phyloP scores from a whole-genome alignment of 1,140 invertebrate genomes.

The Platorchestia sp. region DNA sequence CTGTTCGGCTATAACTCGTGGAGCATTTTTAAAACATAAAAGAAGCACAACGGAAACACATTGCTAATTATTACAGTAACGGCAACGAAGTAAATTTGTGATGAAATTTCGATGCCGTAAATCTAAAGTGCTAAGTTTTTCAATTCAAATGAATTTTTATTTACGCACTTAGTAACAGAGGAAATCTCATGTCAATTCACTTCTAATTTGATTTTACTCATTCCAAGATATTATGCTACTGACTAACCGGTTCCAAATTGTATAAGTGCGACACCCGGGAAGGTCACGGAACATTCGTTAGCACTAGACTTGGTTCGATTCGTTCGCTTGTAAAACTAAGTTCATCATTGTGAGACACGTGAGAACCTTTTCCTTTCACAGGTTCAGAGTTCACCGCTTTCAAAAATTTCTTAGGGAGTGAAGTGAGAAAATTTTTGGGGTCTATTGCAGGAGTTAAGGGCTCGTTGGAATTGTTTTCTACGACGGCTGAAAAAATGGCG shows the following conservation, averaged over 20 bases:
- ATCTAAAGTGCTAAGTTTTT: too few species aligned
- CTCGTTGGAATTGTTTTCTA: background rate
- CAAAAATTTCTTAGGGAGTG: background rate
- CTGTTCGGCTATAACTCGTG: too few species aligned
- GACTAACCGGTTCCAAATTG: too few species aligned
- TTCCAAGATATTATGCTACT: too few species aligned
- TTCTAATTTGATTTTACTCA: too few species aligned
- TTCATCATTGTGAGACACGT: background rate
- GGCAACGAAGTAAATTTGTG: too few species aligned
- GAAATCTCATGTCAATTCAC: too few species aligned
- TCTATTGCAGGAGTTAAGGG: background rate
- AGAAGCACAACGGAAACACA: too few species aligned
- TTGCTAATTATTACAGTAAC: too few species aligned
- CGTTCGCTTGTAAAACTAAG: background rate
- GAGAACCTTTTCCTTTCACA: background rate
- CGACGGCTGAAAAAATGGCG: background rate
- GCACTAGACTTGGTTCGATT: background rate
- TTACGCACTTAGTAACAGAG: background rate
- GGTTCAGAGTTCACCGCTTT: background rate
- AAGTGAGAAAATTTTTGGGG: background rate
- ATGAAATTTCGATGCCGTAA: background rate
- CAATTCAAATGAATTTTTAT: background rate
- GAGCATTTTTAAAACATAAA: too few species aligned
- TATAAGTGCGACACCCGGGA: background rate
- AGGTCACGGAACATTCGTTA: background rate